Conservation (phyloP, 1,140 invertebrate species). For the Drosophila watanabei region DNA sequence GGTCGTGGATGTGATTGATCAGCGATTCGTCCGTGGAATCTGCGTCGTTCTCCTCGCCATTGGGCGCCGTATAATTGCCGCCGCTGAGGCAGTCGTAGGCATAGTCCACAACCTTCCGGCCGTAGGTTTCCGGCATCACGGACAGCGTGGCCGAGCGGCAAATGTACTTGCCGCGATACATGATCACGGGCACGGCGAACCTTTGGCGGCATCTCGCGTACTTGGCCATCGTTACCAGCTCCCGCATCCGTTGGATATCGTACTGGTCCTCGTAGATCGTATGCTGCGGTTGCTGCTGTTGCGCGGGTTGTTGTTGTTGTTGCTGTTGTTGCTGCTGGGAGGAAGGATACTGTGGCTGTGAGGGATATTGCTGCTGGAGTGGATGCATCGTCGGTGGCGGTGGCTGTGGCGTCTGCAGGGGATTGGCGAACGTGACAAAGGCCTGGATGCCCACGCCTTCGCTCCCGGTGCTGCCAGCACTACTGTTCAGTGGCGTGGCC, state of each 20-base stretch:
- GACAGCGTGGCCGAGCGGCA: constrained; percentile 90
- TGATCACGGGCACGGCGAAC: constrained; percentile 93
- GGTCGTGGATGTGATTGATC: constrained; percentile 74
- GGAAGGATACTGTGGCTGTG: constrained; percentile 31
- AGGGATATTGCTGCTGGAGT: constrained; percentile 32
- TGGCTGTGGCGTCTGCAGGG: constrained; percentile 39
- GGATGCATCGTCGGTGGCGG: constrained; percentile 3
- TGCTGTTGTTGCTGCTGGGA: constrained; percentile 26
- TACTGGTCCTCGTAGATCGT: constrained; percentile 89
- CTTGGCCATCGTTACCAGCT: constrained; percentile 89
- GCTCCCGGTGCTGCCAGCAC: constrained; percentile 55
- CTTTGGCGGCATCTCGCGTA: constrained; percentile 90
- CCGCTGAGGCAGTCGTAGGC: constrained; percentile 78
- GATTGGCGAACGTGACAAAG: constrained; percentile 77
- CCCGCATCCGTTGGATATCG: constrained; percentile 87
- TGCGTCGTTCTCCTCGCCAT: constrained; percentile 70
- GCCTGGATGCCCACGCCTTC: constrained; percentile 71
- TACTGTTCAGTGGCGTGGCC: constrained; percentile 61
- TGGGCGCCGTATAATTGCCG: constrained; percentile 64
- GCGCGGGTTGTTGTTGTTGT: constrained; percentile 25
- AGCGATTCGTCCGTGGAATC: constrained; percentile 84
- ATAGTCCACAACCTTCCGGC: constrained; percentile 86
- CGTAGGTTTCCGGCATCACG: constrained; percentile 91
- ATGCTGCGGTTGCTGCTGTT: constrained; percentile 80
- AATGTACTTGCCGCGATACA: constrained; percentile 91